A percentile compares a stretch with the other conserved stretches of the same genome.
These are phyloP conservation scores for Gobionotothen gibberifrons DNA, from an alignment of 2,797 vertebrate species.

Conservation along the genomic window DNA sequence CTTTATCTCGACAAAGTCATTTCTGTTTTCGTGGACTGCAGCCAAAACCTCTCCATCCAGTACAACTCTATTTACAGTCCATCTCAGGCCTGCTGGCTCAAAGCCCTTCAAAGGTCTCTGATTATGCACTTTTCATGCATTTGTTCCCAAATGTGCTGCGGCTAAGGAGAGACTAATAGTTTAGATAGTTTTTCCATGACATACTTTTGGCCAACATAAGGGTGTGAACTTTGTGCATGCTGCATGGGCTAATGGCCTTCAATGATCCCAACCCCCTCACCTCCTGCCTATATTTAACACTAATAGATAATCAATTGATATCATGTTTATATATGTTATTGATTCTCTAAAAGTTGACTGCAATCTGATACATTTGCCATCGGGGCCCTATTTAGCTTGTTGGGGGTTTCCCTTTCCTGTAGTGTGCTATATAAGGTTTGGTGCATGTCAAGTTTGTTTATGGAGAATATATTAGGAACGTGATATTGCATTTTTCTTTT, in stretches of 20 bases:
- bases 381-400: too few relatives aligned
- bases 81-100: slow-evolving; percentile 17
- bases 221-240: too few relatives aligned
- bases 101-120: slow-evolving; percentile 32
- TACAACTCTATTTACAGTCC: slow-evolving; percentile 31
- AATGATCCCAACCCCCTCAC: background rate
- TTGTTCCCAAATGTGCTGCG: background rate
- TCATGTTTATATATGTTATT: too few relatives aligned
- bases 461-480: background rate
- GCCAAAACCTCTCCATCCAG: slow-evolving; percentile 29
- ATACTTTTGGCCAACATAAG: background rate
- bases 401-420: too few relatives aligned
- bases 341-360: too few relatives aligned
- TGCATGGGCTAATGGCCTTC: background rate
- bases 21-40: slow-evolving; percentile 37
- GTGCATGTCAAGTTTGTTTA: background rate
- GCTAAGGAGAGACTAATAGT: slow-evolving; percentile 4
- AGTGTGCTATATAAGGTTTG: too few relatives aligned
- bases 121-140: slow-evolving; percentile 25
- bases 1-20: slow-evolving; percentile 29
- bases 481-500: too few relatives aligned
- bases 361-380: too few relatives aligned
- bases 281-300: background rate
- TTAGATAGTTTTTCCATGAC: background rate
- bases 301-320: too few relatives aligned